These are phyloP conservation scores for Papilio glaucus DNA, from an alignment of 1,140 invertebrate species.

Conservation along the genomic window DNA sequence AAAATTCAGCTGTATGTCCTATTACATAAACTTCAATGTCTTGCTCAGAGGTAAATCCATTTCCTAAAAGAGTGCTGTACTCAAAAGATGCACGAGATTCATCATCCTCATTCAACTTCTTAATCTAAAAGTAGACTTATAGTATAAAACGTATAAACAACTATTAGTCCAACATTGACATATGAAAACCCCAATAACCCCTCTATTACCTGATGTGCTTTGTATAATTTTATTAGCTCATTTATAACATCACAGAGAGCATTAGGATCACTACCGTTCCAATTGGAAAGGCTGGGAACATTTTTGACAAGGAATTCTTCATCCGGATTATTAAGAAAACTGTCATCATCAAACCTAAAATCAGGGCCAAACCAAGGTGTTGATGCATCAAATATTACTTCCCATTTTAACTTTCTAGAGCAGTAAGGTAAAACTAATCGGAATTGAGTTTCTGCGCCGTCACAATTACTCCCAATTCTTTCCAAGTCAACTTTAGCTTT, in stretches of 20 bases:
- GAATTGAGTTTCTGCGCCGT: conserved; percentile 66
- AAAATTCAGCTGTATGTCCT: conserved; percentile 74
- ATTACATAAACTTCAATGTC: conserved; percentile 81
- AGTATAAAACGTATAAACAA: conserved; percentile 19
- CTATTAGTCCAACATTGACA: conserved; percentile 11
- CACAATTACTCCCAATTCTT: conserved; percentile 57
- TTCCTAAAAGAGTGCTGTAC: conserved; percentile 77
- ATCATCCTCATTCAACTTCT: conserved; percentile 78
- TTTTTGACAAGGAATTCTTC: conserved; percentile 73
- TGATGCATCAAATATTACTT: conserved; percentile 73
- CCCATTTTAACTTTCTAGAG: conserved; percentile 78
- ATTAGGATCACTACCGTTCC: conserved; percentile 82
- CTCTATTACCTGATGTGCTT: conserved; percentile 82
- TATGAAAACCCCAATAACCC: conserved; percentile 14
- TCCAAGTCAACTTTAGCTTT: conserved; percentile 76
- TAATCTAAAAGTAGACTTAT: conserved; percentile 61
- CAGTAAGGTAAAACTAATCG: conserved; percentile 76
- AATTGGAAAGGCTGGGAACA: conserved; percentile 84
- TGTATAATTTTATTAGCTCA: conserved; percentile 83
- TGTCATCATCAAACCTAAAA: conserved; percentile 84
- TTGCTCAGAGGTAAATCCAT: conserved; percentile 71
- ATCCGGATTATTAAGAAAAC: conserved; percentile 82
- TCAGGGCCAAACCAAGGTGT: conserved; percentile 78
- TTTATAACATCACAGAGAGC: conserved; percentile 82
- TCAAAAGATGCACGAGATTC: conserved; percentile 80